Evolutionary conservation across 2,113 vertebrate genomes (phyloP), one percentile per base, ranked within the genome.

Genomic region (Collichthys lucidus): DNA sequence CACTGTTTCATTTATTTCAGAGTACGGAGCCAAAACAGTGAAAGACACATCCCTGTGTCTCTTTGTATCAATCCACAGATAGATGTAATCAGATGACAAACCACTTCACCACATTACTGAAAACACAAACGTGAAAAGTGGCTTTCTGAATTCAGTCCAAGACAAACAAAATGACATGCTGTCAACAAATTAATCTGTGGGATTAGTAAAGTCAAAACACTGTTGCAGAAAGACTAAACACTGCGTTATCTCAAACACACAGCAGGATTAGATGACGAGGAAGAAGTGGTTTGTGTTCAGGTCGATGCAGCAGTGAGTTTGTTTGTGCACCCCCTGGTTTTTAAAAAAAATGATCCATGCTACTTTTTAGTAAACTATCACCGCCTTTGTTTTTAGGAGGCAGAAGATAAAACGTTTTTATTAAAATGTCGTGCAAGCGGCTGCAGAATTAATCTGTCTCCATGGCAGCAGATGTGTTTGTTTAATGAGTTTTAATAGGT

Each of bases 381-480:
- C 76, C 6, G 20, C 52, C 60, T 73, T 24, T 63, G 40, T 61
- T 60, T 24, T 22, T 80, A 47, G 14, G 65, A 20, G 0, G 1
- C 19, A 62, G 14, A 49, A 49, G 69, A 3, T 15, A 29, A 49
- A 22, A 15, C 40, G 5, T 20, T 59, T 67, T 77, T 46, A n/a
- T 63, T 74, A 62, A 67, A 77, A 44, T 61, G 31, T 15, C 62
- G n/a, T 60, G 35, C 11, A 55, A 67, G 14, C 65, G 35, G 44
- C 60, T 62, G 62, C 57, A 64, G 26, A 55, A 46, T 14, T 44
- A 35, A 60, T 83, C 35, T 10, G 56, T 77, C 40, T 77, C 80
- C 65, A 67, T 84, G 78, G 72, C 60, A 80, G 87, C 87, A 71
- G 50, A 56, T 83, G 75, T 59, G 29, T 75, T 68, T 35, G n/a